A percentile compares a stretch with the other conserved stretches of the same genome.
phyloP scores from a whole-genome alignment of 1,140 invertebrate species.

The Euwallacea similis region DNA sequence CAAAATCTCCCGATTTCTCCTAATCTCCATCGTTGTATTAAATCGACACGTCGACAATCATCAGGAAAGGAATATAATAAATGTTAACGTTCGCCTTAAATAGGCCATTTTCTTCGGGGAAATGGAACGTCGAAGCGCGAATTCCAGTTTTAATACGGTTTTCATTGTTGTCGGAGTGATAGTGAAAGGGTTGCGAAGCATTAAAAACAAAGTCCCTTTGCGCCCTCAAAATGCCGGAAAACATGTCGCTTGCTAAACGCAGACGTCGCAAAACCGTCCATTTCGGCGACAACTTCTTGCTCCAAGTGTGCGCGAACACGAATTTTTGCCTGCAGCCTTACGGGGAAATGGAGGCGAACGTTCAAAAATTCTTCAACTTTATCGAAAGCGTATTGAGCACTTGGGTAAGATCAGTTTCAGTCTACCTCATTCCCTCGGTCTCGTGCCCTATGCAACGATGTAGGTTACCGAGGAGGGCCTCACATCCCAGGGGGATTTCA shows the following conservation, averaged over 20 bases:
- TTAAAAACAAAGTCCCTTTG: neutral
- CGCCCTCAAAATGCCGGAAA: conserved; percentile 14
- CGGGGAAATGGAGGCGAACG: conserved; percentile 65
- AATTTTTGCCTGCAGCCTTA: conserved; percentile 49
- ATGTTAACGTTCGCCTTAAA: conserved; percentile 2
- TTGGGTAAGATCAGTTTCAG: conserved; percentile 55
- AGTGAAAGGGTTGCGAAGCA: neutral
- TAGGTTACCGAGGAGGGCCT: conserved; percentile 63
- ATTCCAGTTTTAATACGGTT: too few relatives aligned
- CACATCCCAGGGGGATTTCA: conserved; percentile 66
- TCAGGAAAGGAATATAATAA: conserved; percentile 1
- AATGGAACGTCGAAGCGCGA: neutral
- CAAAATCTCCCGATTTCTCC: too few relatives aligned
- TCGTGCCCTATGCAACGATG: neutral
- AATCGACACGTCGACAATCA: neutral
- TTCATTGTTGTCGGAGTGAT: too few relatives aligned
- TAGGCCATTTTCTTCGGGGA: neutral
- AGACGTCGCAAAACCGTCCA: conserved; percentile 74
- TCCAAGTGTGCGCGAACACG: conserved; percentile 68
- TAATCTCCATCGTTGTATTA: too few relatives aligned
- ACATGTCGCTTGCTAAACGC: conserved; percentile 55
- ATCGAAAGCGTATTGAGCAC: conserved; percentile 70
- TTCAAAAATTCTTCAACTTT: conserved; percentile 76
- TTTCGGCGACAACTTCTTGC: conserved; percentile 70
- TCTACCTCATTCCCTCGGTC: neutral